These are phyloP conservation scores for Acomys russatus DNA, from an alignment of 2,797 vertebrate genomes.

Conservation along the genomic window DNA sequence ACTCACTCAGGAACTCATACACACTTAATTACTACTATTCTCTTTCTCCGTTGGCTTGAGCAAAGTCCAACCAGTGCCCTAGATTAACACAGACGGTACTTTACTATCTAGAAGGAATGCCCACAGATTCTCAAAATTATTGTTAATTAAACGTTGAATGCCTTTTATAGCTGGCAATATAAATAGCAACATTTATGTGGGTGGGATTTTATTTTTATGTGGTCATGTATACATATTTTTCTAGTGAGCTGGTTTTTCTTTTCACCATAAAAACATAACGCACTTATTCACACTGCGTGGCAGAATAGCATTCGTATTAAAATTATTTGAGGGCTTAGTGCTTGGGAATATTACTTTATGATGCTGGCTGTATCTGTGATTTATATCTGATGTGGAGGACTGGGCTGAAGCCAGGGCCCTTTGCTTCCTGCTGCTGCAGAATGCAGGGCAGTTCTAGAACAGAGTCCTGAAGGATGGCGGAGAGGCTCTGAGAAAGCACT, in stretches of 20 bases:
- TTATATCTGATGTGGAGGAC: background rate
- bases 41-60: accelerated
- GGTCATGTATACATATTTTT: background rate
- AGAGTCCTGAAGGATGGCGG: background rate
- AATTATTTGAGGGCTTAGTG: background rate
- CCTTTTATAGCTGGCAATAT: constrained; percentile 42
- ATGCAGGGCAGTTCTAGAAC: background rate
- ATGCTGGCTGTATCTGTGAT: background rate
- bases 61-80: accelerated
- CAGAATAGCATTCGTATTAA: background rate
- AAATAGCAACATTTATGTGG: background rate
- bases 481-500: background rate
- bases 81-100: accelerated
- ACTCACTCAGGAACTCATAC: background rate
- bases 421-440: background rate
- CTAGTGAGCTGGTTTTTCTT: background rate
- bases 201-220: constrained; percentile 29
- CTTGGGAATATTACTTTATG: background rate
- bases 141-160: constrained; percentile 49
- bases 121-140: background rate
- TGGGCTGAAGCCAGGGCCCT: background rate
- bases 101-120: background rate
- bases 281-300: background rate
- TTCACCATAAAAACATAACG: constrained; percentile 7
- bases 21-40: accelerated